Evolutionary conservation across 2,888 invertebrate genomes (phyloP).

Genomic region (Patella pellucida): DNA sequence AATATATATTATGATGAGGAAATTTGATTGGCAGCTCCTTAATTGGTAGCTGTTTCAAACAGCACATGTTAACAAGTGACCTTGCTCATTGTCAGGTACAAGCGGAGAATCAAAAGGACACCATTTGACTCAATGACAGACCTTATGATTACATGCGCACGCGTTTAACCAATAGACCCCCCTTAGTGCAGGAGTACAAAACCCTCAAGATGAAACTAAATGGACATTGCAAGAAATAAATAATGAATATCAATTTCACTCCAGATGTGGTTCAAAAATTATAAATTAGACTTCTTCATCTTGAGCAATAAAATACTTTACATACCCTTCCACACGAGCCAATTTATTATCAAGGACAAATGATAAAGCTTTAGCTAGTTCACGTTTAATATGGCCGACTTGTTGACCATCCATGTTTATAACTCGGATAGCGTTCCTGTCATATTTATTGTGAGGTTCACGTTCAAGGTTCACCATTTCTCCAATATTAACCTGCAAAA

Average conservation of each 20-base stretch:
- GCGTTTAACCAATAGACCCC: too few relatives aligned
- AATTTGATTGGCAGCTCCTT: too few relatives aligned
- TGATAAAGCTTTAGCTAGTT: slow-evolving; percentile 45
- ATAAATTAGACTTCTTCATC: neutral
- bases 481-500: slow-evolving; percentile 45
- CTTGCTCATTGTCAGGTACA: too few relatives aligned
- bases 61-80: too few relatives aligned
- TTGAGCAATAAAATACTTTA: neutral
- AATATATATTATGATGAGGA: too few relatives aligned
- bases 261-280: neutral
- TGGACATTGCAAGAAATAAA: too few relatives aligned
- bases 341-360: slow-evolving; percentile 40
- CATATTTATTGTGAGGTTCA: slow-evolving; percentile 47
- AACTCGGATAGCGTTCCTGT: slow-evolving; percentile 48
- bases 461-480: slow-evolving; percentile 52
- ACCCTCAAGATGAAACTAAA: too few relatives aligned
- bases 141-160: too few relatives aligned
- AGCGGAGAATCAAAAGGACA: too few relatives aligned
- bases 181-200: too few relatives aligned
- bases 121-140: too few relatives aligned
- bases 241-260: neutral
- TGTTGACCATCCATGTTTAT: slow-evolving; percentile 44
- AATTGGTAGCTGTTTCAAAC: too few relatives aligned
- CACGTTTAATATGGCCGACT: slow-evolving; percentile 52
- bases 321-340: slow-evolving; percentile 47